These are phyloP conservation scores for Eupleurogrammus muticus DNA, from an alignment of 2,797 vertebrate genomes.

Conservation along the genomic window DNA sequence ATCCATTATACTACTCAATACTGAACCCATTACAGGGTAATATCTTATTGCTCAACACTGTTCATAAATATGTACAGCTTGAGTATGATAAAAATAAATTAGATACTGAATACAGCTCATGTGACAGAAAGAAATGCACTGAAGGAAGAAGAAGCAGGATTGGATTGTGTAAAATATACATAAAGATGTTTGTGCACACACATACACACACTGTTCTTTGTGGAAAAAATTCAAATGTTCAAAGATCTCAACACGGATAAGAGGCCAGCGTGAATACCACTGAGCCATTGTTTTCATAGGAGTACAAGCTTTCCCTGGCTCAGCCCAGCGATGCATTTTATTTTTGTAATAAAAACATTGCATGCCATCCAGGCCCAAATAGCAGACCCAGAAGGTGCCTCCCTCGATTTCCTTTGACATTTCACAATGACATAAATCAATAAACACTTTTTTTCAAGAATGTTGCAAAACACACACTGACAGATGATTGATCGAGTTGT, in stretches of 20 bases:
- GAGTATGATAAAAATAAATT: constrained; percentile 18
- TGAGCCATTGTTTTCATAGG: background rate
- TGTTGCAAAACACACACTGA: background rate
- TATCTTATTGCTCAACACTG: too few species aligned
- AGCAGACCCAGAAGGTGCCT: background rate
- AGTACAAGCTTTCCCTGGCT: constrained; percentile 6
- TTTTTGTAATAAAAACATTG: constrained; percentile 8
- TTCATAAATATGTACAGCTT: too few species aligned
- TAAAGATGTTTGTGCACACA: constrained; percentile 8
- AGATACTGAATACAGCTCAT: constrained; percentile 1
- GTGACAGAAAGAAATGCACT: background rate
- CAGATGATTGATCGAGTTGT: constrained; percentile 17
- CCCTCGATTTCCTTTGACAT: constrained; percentile 27
- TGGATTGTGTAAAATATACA: constrained; percentile 15
- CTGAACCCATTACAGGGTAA: too few species aligned
- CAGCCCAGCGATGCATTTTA: background rate
- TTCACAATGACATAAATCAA: constrained; percentile 26
- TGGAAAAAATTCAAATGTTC: constrained; percentile 9
- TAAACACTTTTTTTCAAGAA: constrained; percentile 26
- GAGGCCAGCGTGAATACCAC: background rate
- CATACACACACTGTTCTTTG: constrained; percentile 1
- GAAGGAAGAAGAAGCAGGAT: background rate
- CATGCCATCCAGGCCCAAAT: background rate
- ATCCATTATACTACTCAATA: too few species aligned
- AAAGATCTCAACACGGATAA: background rate